phyloP scores from a whole-genome alignment of 2,888 invertebrate genomes.

The Troilus luridus region DNA sequence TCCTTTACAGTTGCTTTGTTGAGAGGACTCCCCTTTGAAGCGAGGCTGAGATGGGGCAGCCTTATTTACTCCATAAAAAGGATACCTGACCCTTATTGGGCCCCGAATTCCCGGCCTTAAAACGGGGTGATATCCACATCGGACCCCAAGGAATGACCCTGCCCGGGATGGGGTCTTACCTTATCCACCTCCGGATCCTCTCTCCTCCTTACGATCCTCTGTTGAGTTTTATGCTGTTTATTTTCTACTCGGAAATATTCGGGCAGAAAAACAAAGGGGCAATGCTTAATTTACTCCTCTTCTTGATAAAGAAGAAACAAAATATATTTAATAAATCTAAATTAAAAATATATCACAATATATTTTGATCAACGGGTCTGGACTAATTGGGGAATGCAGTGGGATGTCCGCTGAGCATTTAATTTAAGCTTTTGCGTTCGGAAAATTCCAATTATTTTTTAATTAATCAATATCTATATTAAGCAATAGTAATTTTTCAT shows the following conservation, averaged over 20 bases:
- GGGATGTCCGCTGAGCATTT: too few species aligned
- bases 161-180: background rate
- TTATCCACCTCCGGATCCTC: background rate
- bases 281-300: background rate
- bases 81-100: conserved; percentile 9
- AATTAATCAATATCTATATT: too few species aligned
- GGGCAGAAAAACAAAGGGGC: background rate
- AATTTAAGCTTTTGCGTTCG: too few species aligned
- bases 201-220: background rate
- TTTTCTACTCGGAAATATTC: background rate
- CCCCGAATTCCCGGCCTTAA: background rate
- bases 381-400: too few species aligned
- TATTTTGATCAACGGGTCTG: too few species aligned
- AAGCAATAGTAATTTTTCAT: too few species aligned
- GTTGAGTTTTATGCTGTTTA: background rate
- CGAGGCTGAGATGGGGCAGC: background rate
- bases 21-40: too few species aligned
- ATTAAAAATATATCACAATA: too few species aligned
- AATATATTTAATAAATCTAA: too few species aligned
- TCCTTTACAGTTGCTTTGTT: background rate
- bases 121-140: conserved; percentile 12
- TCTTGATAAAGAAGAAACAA: background rate
- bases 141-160: background rate
- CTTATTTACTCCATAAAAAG: conserved; percentile 31
- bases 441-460: too few species aligned